phyloP scores from a whole-genome alignment of 2,797 vertebrate genomes.

The Cryptoprocta ferox region DNA sequence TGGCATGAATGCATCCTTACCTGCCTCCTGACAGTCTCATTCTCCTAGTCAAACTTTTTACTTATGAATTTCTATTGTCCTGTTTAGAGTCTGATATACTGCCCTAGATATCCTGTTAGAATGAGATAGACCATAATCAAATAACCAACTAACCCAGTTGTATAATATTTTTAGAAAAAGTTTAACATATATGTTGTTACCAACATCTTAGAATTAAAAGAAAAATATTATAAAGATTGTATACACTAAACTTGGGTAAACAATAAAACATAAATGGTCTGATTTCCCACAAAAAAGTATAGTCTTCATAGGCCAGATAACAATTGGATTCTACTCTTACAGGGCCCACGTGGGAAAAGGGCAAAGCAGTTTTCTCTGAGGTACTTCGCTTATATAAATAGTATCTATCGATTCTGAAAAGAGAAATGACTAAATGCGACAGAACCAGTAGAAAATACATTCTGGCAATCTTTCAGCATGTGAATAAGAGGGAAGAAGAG shows the following conservation, averaged over 20 bases:
- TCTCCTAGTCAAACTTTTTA: neutral
- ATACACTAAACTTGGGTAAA: neutral
- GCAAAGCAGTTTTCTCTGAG: neutral
- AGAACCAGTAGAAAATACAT: neutral
- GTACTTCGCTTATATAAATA: neutral
- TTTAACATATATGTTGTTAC: neutral
- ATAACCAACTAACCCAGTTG: neutral
- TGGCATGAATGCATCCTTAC: neutral
- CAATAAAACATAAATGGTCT: neutral
- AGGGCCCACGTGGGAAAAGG: neutral
- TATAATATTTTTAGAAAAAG: neutral
- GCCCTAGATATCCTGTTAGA: neutral
- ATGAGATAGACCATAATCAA: neutral
- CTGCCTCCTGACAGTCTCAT: neutral
- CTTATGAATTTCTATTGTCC: neutral
- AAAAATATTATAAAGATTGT: neutral
- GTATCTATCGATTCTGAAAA: neutral
- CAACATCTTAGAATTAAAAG: neutral
- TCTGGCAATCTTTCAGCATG: neutral
- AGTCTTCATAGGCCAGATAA: neutral
- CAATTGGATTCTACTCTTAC: neutral
- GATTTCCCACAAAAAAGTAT: neutral
- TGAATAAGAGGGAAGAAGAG: conserved; percentile 22
- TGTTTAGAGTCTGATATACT: neutral
- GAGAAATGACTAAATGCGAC: neutral